Evolutionary conservation across 2,113 vertebrate genomes (phyloP).

Genomic region (Herpetotheres cachinnans): DNA sequence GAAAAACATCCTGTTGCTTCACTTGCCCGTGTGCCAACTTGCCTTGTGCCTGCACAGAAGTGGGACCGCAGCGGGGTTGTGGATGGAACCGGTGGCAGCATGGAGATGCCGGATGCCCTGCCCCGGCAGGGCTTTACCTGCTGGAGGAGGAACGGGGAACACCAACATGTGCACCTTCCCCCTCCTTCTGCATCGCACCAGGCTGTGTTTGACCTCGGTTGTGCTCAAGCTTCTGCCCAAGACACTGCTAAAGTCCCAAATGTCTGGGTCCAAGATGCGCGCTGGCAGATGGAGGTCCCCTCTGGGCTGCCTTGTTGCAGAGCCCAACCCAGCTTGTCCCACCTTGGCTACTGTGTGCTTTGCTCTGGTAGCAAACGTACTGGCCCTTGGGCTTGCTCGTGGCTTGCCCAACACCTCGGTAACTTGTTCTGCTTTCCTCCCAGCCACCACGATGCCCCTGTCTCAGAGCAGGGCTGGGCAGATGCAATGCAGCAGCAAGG

Average conservation of each 20-base stretch:
- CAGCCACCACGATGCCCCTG: slow-evolving; percentile 73
- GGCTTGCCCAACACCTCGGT: not conserved
- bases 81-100: not conserved
- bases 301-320: not conserved
- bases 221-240: not conserved
- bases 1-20: slow-evolving; percentile 32
- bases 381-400: not conserved
- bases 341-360: not conserved
- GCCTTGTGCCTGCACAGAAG: not conserved
- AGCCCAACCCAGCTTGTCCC: not conserved
- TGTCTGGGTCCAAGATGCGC: not conserved
- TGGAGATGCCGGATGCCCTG: accelerated
- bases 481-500: slow-evolving; percentile 55
- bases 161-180: not conserved
- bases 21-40: not conserved
- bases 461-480: slow-evolving; percentile 29
- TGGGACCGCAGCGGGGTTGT: not conserved
- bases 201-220: not conserved
- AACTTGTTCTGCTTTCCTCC: not conserved
- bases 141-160: not conserved
- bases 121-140: not conserved
- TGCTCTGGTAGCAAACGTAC: not conserved
- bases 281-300: too few species aligned
- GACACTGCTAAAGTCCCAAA: not conserved
- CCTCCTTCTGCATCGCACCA: accelerated